A percentile compares a stretch with the other conserved stretches of the same genome.
Evolutionary conservation across 2,113 vertebrate species (phyloP).

Genomic region (Etheostoma cragini): DNA sequence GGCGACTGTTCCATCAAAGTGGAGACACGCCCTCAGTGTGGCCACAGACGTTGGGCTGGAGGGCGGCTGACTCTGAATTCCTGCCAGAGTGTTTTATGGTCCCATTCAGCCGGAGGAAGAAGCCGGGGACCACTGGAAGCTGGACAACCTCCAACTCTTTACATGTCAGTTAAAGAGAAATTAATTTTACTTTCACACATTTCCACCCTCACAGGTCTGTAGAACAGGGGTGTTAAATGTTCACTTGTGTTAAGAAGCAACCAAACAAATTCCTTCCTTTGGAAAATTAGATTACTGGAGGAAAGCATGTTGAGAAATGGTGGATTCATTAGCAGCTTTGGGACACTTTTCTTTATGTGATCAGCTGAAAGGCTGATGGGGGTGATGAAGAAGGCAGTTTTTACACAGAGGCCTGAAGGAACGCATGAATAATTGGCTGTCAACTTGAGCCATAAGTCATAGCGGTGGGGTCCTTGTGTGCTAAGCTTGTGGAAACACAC

Average conservation of each 20-base stretch:
- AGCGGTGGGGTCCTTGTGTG: conserved; percentile 27
- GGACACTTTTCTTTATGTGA: conserved; percentile 35
- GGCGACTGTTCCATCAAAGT: conserved; percentile 41
- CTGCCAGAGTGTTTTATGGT: conserved; percentile 65
- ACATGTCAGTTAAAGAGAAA: conserved; percentile 38
- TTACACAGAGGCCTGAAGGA: conserved; percentile 41
- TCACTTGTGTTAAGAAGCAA: not conserved
- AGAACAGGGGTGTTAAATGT: conserved; percentile 24
- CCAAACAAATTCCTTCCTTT: conserved; percentile 15
- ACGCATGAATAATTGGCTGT: conserved; percentile 58
- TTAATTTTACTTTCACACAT: conserved; percentile 12
- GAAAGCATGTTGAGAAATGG: conserved; percentile 7
- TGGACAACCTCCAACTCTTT: conserved; percentile 39
- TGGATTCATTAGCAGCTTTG: conserved; percentile 31
- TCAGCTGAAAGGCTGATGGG: conserved; percentile 33
- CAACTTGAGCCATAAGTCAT: conserved; percentile 52
- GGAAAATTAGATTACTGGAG: conserved; percentile 23
- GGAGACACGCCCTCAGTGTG: conserved; percentile 48
- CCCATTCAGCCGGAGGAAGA: conserved; percentile 54
- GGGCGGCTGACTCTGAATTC: conserved; percentile 51
- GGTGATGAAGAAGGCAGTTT: conserved; percentile 37
- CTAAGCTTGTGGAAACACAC: conserved; percentile 30
- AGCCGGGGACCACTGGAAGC: conserved; percentile 26
- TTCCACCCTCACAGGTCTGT: not conserved
- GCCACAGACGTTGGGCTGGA: conserved; percentile 37